Evolutionary conservation across 2,797 vertebrate genomes (phyloP), one percentile per base, ranked within the genome.

Genomic region (Centropyge bicolor): DNA sequence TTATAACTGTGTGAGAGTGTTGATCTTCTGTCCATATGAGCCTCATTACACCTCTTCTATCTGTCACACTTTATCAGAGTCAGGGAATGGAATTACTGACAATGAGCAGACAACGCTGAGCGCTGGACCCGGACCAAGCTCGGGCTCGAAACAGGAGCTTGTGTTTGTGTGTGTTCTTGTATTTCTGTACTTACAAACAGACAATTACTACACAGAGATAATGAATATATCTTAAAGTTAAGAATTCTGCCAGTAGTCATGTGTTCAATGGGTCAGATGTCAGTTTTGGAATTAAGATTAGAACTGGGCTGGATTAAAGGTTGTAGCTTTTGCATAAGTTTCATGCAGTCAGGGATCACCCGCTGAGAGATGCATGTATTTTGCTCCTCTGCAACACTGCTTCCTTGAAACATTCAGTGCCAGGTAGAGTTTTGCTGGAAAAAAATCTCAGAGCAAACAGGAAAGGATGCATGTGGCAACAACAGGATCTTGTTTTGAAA

Each of bases 11-110:
- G 61, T 24, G 69, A 74, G 77, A 59, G 76, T 65, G 92, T 91
- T 93, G 93, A 94, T 94, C 94, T 94, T 86, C 93, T 76, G 83
- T 93, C 89, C 87, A 79, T 84, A 82, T 52, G 73, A 90, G 86
- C 80, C 88, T 84, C 86, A 84, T 84, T 85, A 78, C 87, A 87
- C 85, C 80, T 83, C 78, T 92, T 85, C 70, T 85, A 46, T 79
- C 78, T 88, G 88, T 86, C 90, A 94, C 88, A 92, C 77, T 89
- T 88, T 95, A 96, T 96, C 94, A 96, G 94, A 95, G 87, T 80
- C 88, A 91, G 85, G 91, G 93, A 94, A 95, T 94, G 92, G 89
- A 95, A 95, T 91, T 93, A 94, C 93, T 95, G 95, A 95, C 93
- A 91, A 93, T 93, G 90, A 95, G 92, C 94, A 95, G 96, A 93